These are phyloP conservation scores for Drosophila austrosaltans DNA, from an alignment of 2,888 invertebrate genomes.

Conservation along the genomic window DNA sequence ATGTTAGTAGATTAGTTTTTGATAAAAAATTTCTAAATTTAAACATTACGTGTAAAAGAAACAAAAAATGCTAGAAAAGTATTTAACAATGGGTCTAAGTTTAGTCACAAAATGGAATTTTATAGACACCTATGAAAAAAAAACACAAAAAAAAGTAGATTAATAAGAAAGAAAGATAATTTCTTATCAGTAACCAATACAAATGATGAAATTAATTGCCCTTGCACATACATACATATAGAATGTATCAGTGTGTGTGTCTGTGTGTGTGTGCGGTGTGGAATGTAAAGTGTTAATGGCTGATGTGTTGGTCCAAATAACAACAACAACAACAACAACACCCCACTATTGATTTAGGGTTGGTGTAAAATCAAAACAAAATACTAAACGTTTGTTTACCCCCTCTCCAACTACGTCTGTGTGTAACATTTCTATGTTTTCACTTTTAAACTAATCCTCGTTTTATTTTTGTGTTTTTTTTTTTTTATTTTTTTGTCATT, in stretches of 20 bases:
- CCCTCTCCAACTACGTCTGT: constrained; percentile 31
- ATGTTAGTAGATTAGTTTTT: not conserved
- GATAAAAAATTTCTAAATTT: constrained; percentile 35
- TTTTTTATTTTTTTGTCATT: constrained; percentile 34
- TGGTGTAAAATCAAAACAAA: constrained; percentile 59
- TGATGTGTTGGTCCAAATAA: not conserved
- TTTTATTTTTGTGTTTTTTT: constrained; percentile 15
- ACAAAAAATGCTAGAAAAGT: constrained; percentile 3
- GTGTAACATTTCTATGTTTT: constrained; percentile 22
- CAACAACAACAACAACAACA: too few species aligned
- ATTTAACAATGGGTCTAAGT: constrained; percentile 29
- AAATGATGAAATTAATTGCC: not conserved
- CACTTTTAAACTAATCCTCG: constrained; percentile 36
- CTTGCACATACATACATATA: not conserved
- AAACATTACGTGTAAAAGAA: constrained; percentile 39
- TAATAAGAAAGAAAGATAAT: constrained; percentile 28
- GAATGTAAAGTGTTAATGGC: too few species aligned
- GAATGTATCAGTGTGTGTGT: not conserved
- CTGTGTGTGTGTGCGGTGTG: not conserved
- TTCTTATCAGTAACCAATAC: constrained; percentile 28
- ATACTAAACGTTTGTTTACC: constrained; percentile 47
- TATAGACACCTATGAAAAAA: constrained; percentile 4
- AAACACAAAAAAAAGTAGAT: not conserved
- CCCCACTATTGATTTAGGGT: constrained; percentile 49
- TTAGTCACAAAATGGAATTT: constrained; percentile 21